Conservation (phyloP, 2,797 vertebrate genomes). For the Smutsia gigantea region DNA sequence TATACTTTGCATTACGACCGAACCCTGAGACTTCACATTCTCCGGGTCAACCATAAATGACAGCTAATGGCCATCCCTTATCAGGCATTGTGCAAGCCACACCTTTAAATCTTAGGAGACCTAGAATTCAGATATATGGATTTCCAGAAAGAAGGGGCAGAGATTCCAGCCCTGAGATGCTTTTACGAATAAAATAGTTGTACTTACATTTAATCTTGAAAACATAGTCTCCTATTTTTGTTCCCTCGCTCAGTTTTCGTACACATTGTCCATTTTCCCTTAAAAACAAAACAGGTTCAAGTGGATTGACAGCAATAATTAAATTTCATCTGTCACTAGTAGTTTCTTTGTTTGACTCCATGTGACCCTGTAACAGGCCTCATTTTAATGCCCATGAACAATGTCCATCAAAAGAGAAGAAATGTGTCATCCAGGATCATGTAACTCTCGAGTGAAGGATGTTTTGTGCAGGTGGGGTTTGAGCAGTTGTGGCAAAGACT, state of each 20-base stretch:
- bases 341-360: not conserved
- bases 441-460: no score
- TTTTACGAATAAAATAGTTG: rapidly evolving
- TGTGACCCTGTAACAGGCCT: not conserved
- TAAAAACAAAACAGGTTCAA: not conserved
- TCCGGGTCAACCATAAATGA: not conserved
- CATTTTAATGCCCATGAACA: no score
- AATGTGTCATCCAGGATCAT: no score
- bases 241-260: not conserved
- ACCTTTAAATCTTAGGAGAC: not conserved
- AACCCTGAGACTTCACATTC: not conserved
- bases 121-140: not conserved
- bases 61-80: no score
- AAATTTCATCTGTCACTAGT: no score
- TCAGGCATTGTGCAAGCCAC: no score
- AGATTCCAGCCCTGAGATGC: not conserved
- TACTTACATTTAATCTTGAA: not conserved
- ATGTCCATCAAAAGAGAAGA: no score
- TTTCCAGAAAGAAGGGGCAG: rapidly evolving
- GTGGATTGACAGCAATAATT: no score
- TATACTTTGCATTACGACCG: rapidly evolving
- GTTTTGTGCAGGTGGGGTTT: no score
- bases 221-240: no score
- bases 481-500: no score
- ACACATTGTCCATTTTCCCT: rapidly evolving